Conservation (phyloP, 2,113 vertebrate species). For the Terrapene triunguis region DNA sequence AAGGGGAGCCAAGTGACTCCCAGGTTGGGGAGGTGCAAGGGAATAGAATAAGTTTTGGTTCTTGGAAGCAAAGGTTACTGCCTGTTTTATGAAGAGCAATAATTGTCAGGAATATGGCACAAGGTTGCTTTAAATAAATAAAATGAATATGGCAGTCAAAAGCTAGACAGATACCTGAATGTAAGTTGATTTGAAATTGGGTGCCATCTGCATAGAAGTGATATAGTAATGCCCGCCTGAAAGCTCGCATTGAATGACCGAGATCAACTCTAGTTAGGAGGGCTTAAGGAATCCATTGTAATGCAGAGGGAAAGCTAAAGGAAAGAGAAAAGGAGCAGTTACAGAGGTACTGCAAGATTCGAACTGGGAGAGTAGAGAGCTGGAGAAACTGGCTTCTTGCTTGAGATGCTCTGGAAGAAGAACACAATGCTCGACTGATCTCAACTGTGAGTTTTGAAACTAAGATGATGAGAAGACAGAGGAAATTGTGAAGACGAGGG, state of each 20-base stretch:
- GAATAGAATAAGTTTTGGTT: not conserved
- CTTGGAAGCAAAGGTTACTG: not conserved
- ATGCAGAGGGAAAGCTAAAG: not conserved
- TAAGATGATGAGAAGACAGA: rapidly evolving
- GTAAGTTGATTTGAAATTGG: not conserved
- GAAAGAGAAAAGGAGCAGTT: not conserved
- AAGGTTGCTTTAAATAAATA: not conserved
- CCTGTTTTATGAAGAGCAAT: not conserved
- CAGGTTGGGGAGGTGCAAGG: not conserved
- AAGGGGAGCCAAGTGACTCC: rapidly evolving
- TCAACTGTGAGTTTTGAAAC: rapidly evolving
- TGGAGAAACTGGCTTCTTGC: not conserved
- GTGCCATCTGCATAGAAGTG: rapidly evolving
- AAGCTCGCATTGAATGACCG: not conserved
- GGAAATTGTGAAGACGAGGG: not conserved
- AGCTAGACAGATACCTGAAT: not conserved
- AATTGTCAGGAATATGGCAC: not conserved
- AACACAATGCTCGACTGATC: not conserved
- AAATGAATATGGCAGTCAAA: not conserved
- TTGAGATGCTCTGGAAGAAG: not conserved
- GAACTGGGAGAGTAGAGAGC: not conserved
- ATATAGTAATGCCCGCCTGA: rapidly evolving
- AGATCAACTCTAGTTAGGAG: not conserved
- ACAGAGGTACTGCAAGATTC: not conserved
- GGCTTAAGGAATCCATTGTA: not conserved